A percentile compares a stretch with the other conserved stretches of the same genome.
Conservation (phyloP, 2,888 invertebrate species). For the Phymatocera aterrima region DNA sequence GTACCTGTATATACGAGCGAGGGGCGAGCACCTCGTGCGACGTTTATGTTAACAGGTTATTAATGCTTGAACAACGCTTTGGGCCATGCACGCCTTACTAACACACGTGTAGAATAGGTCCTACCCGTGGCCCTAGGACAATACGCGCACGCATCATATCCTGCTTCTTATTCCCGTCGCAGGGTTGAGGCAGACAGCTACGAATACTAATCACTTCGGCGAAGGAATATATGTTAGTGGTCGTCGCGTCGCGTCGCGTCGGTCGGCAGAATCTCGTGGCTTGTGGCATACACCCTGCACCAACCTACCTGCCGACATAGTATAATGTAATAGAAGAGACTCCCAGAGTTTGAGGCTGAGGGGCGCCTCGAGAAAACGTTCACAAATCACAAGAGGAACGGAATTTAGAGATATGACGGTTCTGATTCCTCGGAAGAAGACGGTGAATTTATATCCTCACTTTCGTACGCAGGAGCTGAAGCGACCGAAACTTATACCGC, state of each 20-base stretch:
- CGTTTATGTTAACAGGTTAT: slow-evolving; percentile 58
- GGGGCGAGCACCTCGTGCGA: slow-evolving; percentile 41
- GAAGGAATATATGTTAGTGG: slow-evolving; percentile 39
- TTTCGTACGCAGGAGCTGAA: slow-evolving; percentile 36
- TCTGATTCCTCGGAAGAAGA: slow-evolving; percentile 28
- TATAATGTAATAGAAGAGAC: no score
- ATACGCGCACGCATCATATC: slow-evolving; percentile 38
- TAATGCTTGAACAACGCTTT: slow-evolving; percentile 48
- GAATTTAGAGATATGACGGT: slow-evolving; percentile 42
- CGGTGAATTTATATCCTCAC: neutral
- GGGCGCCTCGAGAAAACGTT: neutral
- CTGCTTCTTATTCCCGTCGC: slow-evolving; percentile 33
- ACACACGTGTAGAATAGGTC: no score
- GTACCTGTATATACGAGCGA: neutral
- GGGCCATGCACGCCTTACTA: slow-evolving; percentile 51
- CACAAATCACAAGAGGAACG: slow-evolving; percentile 22
- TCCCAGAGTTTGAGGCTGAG: neutral
- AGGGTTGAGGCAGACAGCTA: neutral
- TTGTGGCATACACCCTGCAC: no score
- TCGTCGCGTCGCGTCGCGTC: neutral
- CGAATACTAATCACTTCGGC: slow-evolving; percentile 41
- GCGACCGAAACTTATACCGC: slow-evolving; percentile 4
- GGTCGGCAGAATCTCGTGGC: neutral
- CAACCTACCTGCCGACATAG: no score
- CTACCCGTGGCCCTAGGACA: slow-evolving; percentile 37